Conservation (phyloP, 2,113 vertebrate species). For the Cinclus mexicanus region DNA sequence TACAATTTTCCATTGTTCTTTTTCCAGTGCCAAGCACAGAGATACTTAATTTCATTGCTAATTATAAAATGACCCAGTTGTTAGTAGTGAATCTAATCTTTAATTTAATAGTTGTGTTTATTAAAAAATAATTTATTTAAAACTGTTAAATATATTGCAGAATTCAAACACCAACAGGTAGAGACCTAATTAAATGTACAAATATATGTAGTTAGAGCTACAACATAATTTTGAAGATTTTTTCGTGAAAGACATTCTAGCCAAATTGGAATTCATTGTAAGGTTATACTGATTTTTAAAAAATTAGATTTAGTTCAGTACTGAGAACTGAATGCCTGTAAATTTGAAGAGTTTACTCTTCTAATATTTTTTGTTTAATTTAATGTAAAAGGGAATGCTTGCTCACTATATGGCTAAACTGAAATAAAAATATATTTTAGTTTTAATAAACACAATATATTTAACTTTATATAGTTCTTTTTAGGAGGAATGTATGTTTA, state of each 20-base stretch:
- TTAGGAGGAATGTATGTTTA: neutral
- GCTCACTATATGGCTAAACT: neutral
- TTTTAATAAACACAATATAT: neutral
- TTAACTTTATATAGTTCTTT: neutral
- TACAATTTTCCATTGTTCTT: conserved; percentile 28
- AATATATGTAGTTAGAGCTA: neutral
- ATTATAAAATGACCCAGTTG: neutral
- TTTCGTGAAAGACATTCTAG: neutral
- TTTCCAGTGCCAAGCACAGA: neutral
- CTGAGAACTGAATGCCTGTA: neutral
- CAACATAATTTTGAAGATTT: neutral
- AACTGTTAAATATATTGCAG: neutral
- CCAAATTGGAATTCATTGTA: neutral
- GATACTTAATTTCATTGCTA: neutral
- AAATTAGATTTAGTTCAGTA: neutral
- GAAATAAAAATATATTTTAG: neutral
- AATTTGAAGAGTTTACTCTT: neutral
- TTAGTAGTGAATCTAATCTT: neutral
- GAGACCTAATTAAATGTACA: neutral
- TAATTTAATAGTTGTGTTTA: neutral
- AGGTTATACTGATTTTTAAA: neutral
- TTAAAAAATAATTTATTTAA: neutral
- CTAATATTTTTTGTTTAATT: neutral
- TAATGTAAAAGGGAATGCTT: neutral
- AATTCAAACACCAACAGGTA: neutral